Base-by-base conservation (phyloP, 1,140 invertebrate species). In the Camponotus vicinus region DNA sequence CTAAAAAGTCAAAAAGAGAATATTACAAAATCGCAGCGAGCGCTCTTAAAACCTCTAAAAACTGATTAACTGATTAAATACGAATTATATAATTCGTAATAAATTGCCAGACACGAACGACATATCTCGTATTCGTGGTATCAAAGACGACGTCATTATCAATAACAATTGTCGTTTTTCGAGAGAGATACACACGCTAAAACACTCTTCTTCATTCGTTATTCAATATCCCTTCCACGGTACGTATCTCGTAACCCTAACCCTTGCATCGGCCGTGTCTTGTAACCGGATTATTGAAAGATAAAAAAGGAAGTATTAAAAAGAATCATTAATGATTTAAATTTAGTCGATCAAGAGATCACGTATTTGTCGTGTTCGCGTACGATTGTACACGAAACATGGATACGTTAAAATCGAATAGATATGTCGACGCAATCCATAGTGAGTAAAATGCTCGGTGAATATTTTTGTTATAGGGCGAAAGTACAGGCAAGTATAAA, bases 371-470 rank as follows among this genome's bases (percentile, higher is more conserved):
- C 27, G 27, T 27, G 27, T 27, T 27, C 27, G 7, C 8, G 57
- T 7, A 15, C 27, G 27, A 27, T 27, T 6, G 13, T 15, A 2
- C 11, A 3, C 2, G 4, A 77, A 45, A 77, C 21, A 76, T 61
- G 57, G 21, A 76, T 63, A 18, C 37, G 1, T 21, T 37, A 40
- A 34, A 7, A 40, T 34, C 4, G 5, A 77, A 63, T 11, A 40
- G 8, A 63, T 27, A 13, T 63, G 32, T 32, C 55, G 21, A 42
- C 5, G 27, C 4, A 7, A 42, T 77, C 2, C 4, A 5, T 42
- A 18, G 75, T 77, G 15, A 77, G 40, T 77, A 42, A 77, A 76
- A 77, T 52, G 42, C 1, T 37, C 1, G 1, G 6, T 57, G 34
- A 75, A 8, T 18, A 13, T 52, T 52, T 18, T 63, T 15, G 32